These are phyloP conservation scores for Spongilla lacustris DNA, from an alignment of 37 sponge, comb jelly and placozoan species.

Conservation along the genomic window DNA sequence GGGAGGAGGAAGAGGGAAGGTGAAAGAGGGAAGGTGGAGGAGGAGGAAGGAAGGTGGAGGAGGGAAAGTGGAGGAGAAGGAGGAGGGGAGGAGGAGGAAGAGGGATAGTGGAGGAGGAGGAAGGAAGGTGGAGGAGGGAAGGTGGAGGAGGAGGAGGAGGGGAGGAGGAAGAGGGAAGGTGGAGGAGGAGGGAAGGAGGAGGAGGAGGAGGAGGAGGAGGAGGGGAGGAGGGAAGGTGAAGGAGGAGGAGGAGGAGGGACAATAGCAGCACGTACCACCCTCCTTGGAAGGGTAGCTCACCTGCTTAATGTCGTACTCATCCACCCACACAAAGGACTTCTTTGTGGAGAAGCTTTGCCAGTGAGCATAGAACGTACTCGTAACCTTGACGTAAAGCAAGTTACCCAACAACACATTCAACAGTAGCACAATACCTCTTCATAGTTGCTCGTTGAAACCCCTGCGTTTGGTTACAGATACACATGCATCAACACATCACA, in stretches of 20 bases:
- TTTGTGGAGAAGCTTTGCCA: slow-evolving; percentile 95
- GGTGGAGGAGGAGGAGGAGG: not conserved
- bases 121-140: not conserved
- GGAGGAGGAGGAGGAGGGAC: not conserved
- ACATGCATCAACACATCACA: not conserved
- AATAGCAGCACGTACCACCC: not conserved
- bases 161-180: not conserved
- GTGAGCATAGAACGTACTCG: slow-evolving; percentile 85
- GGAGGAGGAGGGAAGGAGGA: not conserved
- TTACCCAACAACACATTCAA: no score
- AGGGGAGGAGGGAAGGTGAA: no score
- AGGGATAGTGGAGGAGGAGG: not conserved
- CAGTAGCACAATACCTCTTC: slow-evolving; percentile 73
- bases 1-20: not conserved
- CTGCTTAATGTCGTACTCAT: slow-evolving; percentile 81
- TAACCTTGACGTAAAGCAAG: no score
- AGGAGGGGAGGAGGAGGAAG: not conserved
- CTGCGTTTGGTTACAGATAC: not conserved
- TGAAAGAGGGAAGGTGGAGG: not conserved
- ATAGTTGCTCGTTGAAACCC: slow-evolving; percentile 54
- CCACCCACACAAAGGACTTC: slow-evolving; percentile 88
- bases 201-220: no score
- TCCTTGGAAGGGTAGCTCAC: not conserved
- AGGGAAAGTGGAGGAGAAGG: not conserved
- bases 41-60: not conserved